Evolutionary conservation across 2,888 invertebrate species (phyloP), one percentile per base, ranked within the genome.

Genomic region (Nemoura dubitans): DNA sequence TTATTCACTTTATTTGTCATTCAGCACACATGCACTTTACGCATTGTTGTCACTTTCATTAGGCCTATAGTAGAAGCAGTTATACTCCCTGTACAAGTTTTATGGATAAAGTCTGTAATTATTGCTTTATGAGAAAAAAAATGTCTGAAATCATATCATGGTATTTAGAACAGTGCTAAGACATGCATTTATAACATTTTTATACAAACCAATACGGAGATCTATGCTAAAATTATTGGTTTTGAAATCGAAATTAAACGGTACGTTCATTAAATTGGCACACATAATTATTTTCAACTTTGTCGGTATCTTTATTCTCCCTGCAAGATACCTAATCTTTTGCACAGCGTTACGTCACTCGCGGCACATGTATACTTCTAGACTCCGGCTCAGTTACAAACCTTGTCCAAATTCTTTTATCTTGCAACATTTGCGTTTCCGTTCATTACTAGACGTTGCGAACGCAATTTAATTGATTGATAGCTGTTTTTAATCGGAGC

Each of bases 1-100:
- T 59, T 59, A 59, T 59, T 10, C 59, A 59, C 59, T 59, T 76
- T 84, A 84, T 43, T 84, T 84, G 84, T 84, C 84, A 84, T 84
- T 84, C 84, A 81, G 30, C 16, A 81, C 81, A 81, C 30, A 81
- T 28, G 26, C 84, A 28, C 84, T 81, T 81, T 29, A 29, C 29
- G 81, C 25, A 42, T 78, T 78, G 78, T 81, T 81, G 81, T 81
- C 28, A 28, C 81, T 29, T 59, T 59, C 59, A 59, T 59, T 59
- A 59, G 16, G 14, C 16, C 59, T 59, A 59, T 59, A 59, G 16
- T 59, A 59, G 59, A 59, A 59, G 59, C 59, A 21, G 59, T 59
- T 59, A 21, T 59, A 59, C 84, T 76, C 84, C 84, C 84, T 59
- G 26, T 59, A 29, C 29, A 81, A 81, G 28, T 59, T 59, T 59